phyloP scores from a whole-genome alignment of 2,797 vertebrate genomes.

The Coendou prehensilis region DNA sequence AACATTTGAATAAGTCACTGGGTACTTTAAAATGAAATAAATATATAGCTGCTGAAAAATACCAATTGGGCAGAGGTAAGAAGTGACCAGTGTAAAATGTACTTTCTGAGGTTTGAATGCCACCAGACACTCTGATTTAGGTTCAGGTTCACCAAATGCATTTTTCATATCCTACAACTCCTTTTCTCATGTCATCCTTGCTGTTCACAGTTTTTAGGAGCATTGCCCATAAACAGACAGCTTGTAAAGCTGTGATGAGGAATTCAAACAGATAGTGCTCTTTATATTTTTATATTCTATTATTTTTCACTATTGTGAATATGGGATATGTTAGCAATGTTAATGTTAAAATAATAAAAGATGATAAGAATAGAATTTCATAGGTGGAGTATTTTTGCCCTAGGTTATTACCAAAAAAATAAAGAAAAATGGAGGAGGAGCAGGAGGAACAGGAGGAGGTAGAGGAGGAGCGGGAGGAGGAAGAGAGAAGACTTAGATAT shows the following conservation, averaged over 20 bases:
- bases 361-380: not conserved
- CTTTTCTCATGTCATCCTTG: not conserved
- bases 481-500: not conserved
- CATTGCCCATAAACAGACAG: not conserved
- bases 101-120: not conserved
- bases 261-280: not conserved
- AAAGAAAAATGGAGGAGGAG: not conserved
- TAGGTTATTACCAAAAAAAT: not conserved
- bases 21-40: conserved; percentile 35
- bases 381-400: not conserved
- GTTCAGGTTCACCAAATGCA: not conserved
- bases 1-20: not conserved
- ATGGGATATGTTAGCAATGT: not conserved
- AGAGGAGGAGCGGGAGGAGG: not conserved
- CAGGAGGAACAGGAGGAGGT: not conserved
- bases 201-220: not conserved
- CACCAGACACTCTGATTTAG: not conserved
- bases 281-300: not conserved
- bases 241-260: not conserved
- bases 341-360: not conserved
- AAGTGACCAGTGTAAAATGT: not conserved
- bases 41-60: conserved; percentile 11
- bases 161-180: not conserved
- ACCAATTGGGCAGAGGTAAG: not conserved
- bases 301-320: not conserved